A percentile compares a stretch with the other conserved stretches of the same genome.
Conservation (phyloP, 2,113 vertebrate species). For the Tetrax tetrax region DNA sequence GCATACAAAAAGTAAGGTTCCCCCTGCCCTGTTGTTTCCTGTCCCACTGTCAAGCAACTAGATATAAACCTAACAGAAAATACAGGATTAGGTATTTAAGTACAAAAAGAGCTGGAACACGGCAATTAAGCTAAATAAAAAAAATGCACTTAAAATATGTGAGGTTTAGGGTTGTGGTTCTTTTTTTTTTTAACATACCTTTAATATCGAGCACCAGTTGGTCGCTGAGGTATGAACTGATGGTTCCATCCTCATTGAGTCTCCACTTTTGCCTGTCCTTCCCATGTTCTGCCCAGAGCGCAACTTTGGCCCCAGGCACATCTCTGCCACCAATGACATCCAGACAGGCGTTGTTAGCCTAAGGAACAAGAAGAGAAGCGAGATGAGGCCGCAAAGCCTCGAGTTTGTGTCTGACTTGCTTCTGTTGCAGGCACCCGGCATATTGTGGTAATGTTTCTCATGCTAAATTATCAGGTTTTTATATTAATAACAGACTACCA, state of each 20-base stretch:
- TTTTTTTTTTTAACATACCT: conserved; percentile 68
- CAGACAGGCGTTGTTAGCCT: conserved; percentile 82
- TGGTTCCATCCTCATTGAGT: conserved; percentile 80
- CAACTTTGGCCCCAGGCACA: conserved; percentile 79
- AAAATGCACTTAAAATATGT: background rate
- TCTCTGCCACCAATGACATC: conserved; percentile 85
- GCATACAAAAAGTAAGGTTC: background rate
- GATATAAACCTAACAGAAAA: background rate
- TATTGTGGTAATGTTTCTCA: background rate
- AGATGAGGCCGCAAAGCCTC: background rate
- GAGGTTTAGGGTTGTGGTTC: background rate
- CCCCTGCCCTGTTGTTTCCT: background rate
- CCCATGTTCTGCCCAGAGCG: conserved; percentile 84
- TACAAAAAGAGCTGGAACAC: background rate
- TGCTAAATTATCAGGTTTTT: background rate
- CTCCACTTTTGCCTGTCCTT: conserved; percentile 84
- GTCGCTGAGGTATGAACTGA: conserved; percentile 80
- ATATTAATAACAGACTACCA: background rate
- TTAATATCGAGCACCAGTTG: conserved; percentile 84
- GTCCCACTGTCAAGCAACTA: background rate
- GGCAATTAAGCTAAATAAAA: background rate
- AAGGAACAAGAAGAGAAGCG: background rate
- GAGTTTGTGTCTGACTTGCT: background rate
- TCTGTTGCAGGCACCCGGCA: background rate
- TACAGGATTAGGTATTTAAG: background rate